phyloP scores from a whole-genome alignment of 2,113 vertebrate genomes.

The Lophochroa leadbeateri region DNA sequence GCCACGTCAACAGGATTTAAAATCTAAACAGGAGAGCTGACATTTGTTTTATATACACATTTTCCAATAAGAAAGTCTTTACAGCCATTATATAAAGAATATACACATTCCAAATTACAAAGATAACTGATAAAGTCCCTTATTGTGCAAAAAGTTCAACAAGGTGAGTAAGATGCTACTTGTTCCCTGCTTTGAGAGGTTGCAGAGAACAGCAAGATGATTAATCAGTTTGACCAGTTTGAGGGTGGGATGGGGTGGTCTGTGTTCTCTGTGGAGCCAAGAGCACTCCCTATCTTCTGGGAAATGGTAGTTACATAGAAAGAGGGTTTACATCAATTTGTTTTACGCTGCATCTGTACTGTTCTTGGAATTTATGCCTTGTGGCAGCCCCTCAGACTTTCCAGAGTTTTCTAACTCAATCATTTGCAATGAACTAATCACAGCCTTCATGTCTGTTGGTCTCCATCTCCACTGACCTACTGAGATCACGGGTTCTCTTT shows the following conservation, averaged over 20 bases:
- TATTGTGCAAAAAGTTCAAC: neutral
- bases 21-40: neutral
- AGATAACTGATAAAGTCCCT: neutral
- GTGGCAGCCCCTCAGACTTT: neutral
- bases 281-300: neutral
- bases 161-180: neutral
- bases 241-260: neutral
- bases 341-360: neutral
- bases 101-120: neutral
- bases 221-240: neutral
- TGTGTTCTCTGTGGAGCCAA: neutral
- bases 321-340: neutral
- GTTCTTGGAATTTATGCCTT: neutral
- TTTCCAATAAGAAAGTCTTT: neutral
- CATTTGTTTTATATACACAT: neutral
- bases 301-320: neutral
- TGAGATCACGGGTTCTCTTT: fast-evolving
- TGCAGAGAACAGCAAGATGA: neutral
- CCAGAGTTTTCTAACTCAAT: neutral
- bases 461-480: neutral
- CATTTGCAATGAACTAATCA: fast-evolving
- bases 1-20: neutral
- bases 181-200: neutral
- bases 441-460: fast-evolving
- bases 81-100: fast-evolving